Evolutionary conservation across 2,113 vertebrate species (phyloP).

Genomic region (Calyptommatus sinebrachiatus): DNA sequence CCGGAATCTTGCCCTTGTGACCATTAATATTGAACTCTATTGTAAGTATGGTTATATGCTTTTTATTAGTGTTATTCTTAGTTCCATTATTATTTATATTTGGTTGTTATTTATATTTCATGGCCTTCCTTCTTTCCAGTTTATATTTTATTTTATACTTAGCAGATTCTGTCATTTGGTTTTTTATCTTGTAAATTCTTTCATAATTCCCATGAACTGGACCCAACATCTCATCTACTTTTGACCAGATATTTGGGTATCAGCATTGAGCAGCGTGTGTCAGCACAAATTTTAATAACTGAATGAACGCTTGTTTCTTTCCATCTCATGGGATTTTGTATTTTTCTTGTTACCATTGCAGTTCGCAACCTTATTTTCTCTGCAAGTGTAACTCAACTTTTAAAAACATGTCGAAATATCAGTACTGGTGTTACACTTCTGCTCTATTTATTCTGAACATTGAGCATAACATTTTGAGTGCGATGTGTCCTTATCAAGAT

Average conservation of each 20-base stretch:
- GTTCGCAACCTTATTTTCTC: not conserved
- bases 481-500: not conserved
- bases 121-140: too few relatives aligned
- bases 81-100: too few relatives aligned
- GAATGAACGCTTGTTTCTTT: not conserved
- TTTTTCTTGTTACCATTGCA: not conserved
- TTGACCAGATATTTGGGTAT: not conserved
- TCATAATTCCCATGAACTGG: conserved; percentile 8
- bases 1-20: too few relatives aligned
- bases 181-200: too few relatives aligned
- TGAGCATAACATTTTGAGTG: not conserved
- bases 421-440: not conserved
- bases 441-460: conserved; percentile 4
- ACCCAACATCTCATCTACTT: not conserved
- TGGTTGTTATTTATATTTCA: too few relatives aligned
- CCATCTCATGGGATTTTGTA: not conserved
- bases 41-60: too few relatives aligned
- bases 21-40: too few relatives aligned
- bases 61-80: too few relatives aligned
- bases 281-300: conserved; percentile 14
- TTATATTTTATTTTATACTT: too few relatives aligned
- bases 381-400: conserved; percentile 19
- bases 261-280: not conserved
- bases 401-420: conserved; percentile 11
- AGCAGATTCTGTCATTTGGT: too few relatives aligned